These are phyloP conservation scores for Atethmia centrago DNA, from an alignment of 2,888 invertebrate genomes.

Conservation along the genomic window DNA sequence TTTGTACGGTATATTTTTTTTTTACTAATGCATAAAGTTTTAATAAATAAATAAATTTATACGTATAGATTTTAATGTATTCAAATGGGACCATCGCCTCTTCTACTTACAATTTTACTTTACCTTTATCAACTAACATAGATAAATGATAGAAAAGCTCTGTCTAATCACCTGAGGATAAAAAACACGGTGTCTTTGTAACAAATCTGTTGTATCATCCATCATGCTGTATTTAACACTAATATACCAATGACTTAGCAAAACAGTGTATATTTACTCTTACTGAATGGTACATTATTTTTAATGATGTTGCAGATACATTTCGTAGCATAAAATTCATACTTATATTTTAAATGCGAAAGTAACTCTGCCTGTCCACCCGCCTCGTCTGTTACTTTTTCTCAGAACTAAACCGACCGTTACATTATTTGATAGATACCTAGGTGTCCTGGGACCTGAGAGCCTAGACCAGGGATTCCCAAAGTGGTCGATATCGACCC, in stretches of 20 bases:
- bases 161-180: neutral
- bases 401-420: neutral
- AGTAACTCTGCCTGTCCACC: neutral
- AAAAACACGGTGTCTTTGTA: slow-evolving; percentile 25
- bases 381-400: neutral
- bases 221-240: slow-evolving; percentile 17
- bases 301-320: slow-evolving; percentile 33
- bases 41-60: no score
- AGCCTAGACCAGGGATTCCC: no score
- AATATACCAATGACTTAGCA: slow-evolving; percentile 18
- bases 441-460: no score
- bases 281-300: slow-evolving; percentile 30
- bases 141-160: slow-evolving; percentile 7
- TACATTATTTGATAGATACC: neutral
- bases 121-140: slow-evolving; percentile 12
- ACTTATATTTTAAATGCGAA: neutral
- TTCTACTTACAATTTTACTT: no score
- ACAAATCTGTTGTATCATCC: slow-evolving; percentile 24
- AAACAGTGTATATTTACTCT: slow-evolving; percentile 2
- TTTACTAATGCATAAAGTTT: no score
- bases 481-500: no score
- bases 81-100: neutral
- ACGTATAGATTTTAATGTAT: neutral
- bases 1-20: no score
- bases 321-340: neutral